Conservation (phyloP, 2,888 invertebrate genomes). For the Protophormia terraenovae region DNA sequence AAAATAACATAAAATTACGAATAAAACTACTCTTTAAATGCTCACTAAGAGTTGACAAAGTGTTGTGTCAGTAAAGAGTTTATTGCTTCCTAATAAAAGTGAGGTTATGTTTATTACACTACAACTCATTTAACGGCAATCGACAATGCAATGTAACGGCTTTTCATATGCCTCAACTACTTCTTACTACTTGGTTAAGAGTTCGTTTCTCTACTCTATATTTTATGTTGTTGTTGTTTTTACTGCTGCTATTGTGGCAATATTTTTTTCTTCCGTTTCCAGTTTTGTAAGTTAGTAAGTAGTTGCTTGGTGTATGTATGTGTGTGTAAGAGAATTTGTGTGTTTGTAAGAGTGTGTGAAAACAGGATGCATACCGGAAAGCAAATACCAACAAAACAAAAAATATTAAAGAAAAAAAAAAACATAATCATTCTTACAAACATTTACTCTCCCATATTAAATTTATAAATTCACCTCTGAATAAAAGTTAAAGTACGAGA, state of each 20-base stretch:
- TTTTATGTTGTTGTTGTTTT: neutral
- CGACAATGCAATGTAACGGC: constrained; percentile 40
- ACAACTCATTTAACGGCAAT: constrained; percentile 44
- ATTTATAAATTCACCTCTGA: constrained; percentile 26
- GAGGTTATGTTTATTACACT: constrained; percentile 55
- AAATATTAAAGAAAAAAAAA: constrained; percentile 15
- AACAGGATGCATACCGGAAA: constrained; percentile 66
- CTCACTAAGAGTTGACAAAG: constrained; percentile 9
- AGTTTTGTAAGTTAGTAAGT: too few relatives aligned
- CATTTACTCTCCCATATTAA: neutral
- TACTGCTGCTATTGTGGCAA: constrained; percentile 46
- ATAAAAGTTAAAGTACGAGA: neutral
- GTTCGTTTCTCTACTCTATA: neutral
- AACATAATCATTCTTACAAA: neutral
- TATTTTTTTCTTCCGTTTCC: constrained; percentile 59
- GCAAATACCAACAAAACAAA: constrained; percentile 62
- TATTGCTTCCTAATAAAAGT: constrained; percentile 47
- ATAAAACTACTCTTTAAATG: neutral
- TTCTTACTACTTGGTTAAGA: neutral
- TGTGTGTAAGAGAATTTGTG: neutral
- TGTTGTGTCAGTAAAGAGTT: constrained; percentile 31
- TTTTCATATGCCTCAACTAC: constrained; percentile 22
- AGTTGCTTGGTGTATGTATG: neutral
- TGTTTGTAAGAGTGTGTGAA: constrained; percentile 26
- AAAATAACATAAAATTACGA: neutral